Evolutionary conservation across 37 sponge, comb jelly and placozoan genomes (phyloP), one percentile per base, ranked within the genome.

Genomic region (Aplysina aerophoba): DNA sequence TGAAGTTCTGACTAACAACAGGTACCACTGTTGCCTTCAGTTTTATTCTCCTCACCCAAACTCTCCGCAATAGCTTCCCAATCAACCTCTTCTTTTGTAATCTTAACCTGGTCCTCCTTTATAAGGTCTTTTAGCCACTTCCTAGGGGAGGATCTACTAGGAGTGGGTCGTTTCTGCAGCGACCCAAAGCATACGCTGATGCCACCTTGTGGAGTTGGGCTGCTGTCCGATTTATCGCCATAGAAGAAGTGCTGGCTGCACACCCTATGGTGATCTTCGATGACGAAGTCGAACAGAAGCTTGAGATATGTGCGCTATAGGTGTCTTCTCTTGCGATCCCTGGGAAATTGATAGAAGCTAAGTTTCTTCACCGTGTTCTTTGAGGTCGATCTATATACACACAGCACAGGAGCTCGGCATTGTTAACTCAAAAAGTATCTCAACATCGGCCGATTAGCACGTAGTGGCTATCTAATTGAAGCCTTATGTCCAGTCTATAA

Each of bases 151-250:
- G 12, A 62, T 62, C 64, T 62, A 27, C 64, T 62, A 13, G 64
- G 12, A 6, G 64, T 27, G 64, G 64, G 64, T 62, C 64, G 12
- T 62, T 62, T 62, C 11, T 11, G 64, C 24, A 27, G 64, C 11
- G 28, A 62, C 11, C 64, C 64, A 62, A 62, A 62, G 64, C 12
- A 13, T 27, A 28, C 64, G 28, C 64, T 11, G 12, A 62, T 27
- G 11, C 11, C 64, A 13, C 12, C 64, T 62, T 62, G 64, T 27
- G 64, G 64, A 4, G 11, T 62, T 62, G 64, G 64, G 64, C 11
- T 62, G 64, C 64, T 62, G 12, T 62, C 64, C 64, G 64, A 28
- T 11, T 62, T 62, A 62, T 62, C 64, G 64, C 64, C 64, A 13
- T 11, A 62, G 12, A 62, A 62, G 4, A 62, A 62, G 64, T 62